phyloP scores from a whole-genome alignment of 1,140 invertebrate genomes.

The Xylocopa sonorina region DNA sequence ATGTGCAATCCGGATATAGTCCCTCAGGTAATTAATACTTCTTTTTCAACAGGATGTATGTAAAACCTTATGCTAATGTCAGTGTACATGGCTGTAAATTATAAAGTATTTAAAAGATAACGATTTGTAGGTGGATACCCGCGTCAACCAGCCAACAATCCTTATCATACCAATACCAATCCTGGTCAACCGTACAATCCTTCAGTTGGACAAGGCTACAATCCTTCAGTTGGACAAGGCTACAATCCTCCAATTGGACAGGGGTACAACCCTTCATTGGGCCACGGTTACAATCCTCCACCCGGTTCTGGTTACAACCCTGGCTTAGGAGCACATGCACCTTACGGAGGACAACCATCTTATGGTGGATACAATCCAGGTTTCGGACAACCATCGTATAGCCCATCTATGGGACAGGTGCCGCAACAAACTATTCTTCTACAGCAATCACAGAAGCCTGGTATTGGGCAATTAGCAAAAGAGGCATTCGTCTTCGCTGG shows the following conservation, averaged over 20 bases:
- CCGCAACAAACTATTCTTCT: constrained; percentile 73
- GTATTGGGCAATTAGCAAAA: constrained; percentile 80
- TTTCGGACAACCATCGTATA: constrained; percentile 64
- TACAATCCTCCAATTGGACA: constrained; percentile 44
- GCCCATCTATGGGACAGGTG: constrained; percentile 56
- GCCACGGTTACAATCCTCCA: constrained; percentile 58
- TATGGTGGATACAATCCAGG: constrained; percentile 27
- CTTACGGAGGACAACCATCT: constrained; percentile 36
- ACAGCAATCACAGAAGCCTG: constrained; percentile 69
- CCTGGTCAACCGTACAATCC: constrained; percentile 52
- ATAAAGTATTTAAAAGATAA: background rate
- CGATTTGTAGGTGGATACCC: constrained; percentile 60
- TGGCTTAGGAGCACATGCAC: constrained; percentile 40
- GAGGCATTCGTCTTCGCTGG: constrained; percentile 80
- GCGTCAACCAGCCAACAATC: constrained; percentile 54
- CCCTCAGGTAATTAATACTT: constrained; percentile 44
- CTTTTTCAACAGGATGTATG: background rate
- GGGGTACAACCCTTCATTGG: constrained; percentile 14
- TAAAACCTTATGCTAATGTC: no score
- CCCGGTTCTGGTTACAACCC: constrained; percentile 44
- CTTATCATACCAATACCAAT: constrained; percentile 36
- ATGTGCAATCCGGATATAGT: constrained; percentile 74
- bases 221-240: constrained; percentile 28
- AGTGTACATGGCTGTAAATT: no score
- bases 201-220: constrained; percentile 36